phyloP scores from a whole-genome alignment of 2,113 vertebrate species.

The Pedionomus torquatus region DNA sequence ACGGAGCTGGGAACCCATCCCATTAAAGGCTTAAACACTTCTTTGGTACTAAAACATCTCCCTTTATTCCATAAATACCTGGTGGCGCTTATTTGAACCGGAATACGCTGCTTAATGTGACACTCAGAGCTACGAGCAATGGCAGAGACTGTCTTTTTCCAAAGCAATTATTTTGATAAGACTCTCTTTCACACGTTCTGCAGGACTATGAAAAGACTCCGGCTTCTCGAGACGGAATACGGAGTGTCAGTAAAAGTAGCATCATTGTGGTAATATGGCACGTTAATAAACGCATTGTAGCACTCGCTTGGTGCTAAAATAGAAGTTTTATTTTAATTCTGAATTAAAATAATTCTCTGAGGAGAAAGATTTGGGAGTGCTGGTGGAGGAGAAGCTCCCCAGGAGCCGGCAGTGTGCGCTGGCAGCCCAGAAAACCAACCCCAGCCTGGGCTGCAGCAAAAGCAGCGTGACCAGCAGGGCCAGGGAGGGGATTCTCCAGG shows the following conservation, averaged over 20 bases:
- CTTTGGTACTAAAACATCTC: not conserved
- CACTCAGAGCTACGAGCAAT: not conserved
- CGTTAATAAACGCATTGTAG: not conserved
- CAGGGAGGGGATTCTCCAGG: too few relatives aligned
- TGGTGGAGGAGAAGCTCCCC: too few relatives aligned
- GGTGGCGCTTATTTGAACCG: not conserved
- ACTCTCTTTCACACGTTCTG: not conserved
- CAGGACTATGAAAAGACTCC: not conserved
- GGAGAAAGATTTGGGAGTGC: too few relatives aligned
- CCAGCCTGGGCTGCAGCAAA: too few relatives aligned
- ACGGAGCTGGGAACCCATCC: not conserved
- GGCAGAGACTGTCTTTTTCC: not conserved
- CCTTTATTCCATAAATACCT: not conserved
- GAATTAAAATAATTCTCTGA: too few relatives aligned
- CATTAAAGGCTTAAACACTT: slow-evolving; percentile 5
- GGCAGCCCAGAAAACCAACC: too few relatives aligned
- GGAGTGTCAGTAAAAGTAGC: not conserved
- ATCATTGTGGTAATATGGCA: not conserved
- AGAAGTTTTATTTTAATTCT: not conserved
- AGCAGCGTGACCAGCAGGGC: too few relatives aligned
- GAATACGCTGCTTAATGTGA: not conserved
- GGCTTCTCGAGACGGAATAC: not conserved
- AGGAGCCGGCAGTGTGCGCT: too few relatives aligned
- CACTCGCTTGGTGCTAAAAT: not conserved
- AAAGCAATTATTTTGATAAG: not conserved